A percentile compares a stretch with the other conserved stretches of the same genome.
These are phyloP conservation scores for Myotis yumanensis DNA, from an alignment of 2,113 vertebrate species.

Conservation along the genomic window DNA sequence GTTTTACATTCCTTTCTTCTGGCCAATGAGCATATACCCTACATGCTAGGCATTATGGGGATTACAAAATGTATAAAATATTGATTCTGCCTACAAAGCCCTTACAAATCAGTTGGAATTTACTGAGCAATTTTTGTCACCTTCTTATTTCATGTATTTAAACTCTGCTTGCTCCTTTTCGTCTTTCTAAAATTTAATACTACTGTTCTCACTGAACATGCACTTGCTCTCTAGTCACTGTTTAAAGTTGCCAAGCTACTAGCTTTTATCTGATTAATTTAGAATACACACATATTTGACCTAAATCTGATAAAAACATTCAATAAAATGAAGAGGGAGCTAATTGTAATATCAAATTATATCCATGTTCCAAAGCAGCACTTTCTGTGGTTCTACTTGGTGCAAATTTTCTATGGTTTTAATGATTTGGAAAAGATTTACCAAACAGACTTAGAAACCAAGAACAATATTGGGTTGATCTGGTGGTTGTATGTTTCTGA, in stretches of 20 bases:
- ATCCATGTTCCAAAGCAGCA: neutral
- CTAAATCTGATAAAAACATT: neutral
- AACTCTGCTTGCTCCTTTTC: neutral
- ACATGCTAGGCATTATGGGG: neutral
- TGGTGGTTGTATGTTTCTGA: neutral
- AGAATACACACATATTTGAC: neutral
- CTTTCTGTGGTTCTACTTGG: neutral
- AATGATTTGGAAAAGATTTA: slow-evolving; percentile 9
- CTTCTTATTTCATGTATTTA: neutral
- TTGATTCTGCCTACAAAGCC: neutral
- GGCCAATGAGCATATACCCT: neutral
- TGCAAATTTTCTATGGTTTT: neutral
- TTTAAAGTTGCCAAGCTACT: neutral
- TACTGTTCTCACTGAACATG: neutral
- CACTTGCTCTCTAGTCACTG: neutral
- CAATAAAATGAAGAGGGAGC: neutral
- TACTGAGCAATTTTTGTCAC: neutral
- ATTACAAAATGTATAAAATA: neutral
- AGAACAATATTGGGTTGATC: neutral
- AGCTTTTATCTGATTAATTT: neutral
- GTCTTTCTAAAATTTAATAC: neutral
- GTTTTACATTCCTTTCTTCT: neutral
- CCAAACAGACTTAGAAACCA: neutral
- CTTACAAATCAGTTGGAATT: neutral
- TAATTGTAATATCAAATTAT: neutral